Base-by-base conservation (phyloP, 2,113 vertebrate genomes). In the Calidris pygmaea region DNA sequence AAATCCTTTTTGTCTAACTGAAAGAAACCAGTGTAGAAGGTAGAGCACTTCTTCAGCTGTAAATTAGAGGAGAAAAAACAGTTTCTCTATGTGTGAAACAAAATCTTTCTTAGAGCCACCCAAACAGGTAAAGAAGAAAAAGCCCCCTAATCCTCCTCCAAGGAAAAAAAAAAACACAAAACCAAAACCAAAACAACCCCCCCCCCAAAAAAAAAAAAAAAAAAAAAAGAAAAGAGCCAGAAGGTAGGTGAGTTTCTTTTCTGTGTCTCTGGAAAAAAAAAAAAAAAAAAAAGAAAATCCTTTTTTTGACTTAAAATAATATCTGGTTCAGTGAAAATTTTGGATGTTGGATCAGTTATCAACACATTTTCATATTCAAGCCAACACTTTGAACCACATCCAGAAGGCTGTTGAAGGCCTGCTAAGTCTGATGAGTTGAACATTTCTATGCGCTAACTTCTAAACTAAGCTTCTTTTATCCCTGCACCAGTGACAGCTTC, bases 141-240 rank as follows among this genome's bases (percentile, higher is more conserved):
- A 52, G 45, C 3, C 1, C 15, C 6, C 18, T 6, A 4, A 5
- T 32, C 13, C 19, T 7, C 19, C 10, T 4, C 1, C 7, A 37
- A 52, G 30, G 20, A 19, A 53, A 20, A 7, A 26, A 48, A 8
- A 16, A 47, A 47, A 47, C 17, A 15, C 43, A 45, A 45, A 58
- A 35, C 8, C 14, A 60, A 30, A 12, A 20, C 20, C 9, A 35
- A 41, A 15, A 60, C 43, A 45, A 45, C 7, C 43, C 14, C 30
- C 27, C 10, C 9, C 23, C 37, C 37, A 39, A 8, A 39, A 24
- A 53, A 20, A 7, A 24, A 48, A 8, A 26, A 4, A 19, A 26
- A 34, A 24, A 11, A 47, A 56, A 8, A 66, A 84, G 1, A 26
- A 74, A 88, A 45, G 15, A 37, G 7, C 3, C 11, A 67, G 26